Base-by-base conservation (phyloP, 2,888 invertebrate species). In the Epinotia demarniana region DNA sequence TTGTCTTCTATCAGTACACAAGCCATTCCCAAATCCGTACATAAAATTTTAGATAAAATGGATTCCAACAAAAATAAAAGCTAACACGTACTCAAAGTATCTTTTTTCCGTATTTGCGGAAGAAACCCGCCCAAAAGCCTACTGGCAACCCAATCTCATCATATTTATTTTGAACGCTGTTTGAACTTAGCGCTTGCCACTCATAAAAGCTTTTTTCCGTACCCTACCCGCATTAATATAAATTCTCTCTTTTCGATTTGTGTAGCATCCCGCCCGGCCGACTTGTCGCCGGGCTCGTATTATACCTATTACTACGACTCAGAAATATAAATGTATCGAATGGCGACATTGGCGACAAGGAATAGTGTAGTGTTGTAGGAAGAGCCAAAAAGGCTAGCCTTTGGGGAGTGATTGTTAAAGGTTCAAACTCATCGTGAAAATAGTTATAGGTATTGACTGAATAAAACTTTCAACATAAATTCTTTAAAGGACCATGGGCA, bases 221-320 rank as follows among this genome's bases (percentile, higher is more conserved):
- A 76, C 77, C 74, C 77, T 69, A 76, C 77, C 77, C 78, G 73
- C 77, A 78, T 85, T 84, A 81, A 84, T 85, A 85, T 81, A 84
- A 82, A 84, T 85, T 83, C 81, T 72, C 81, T 79, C 79, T 79
- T 82, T 84, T 82, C 83, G 81, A 85, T 82, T 81, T 82, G 79
- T 82, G 76, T 73, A 72, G 80, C 82, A 79, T 80, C 79, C 78
- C 77, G 67, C 72, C 79, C 73, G 73, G 70, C 81, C 80, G 75
- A 72, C 75, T 79, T 80, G 80, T 77, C 77, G 76, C 70, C 68
- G 78, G 72, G 73, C 71, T 73, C 73, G 62, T 55, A 69, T 63
- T 58, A 73, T 75, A 73, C 72, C 53, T 55, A 68, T 57, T n/a
- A 33, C 23, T 23, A 62, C 43, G 39, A 61, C 60, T 13, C 19